Conservation (phyloP, 2,888 invertebrate species). For the Mechanitis mazaeus region DNA sequence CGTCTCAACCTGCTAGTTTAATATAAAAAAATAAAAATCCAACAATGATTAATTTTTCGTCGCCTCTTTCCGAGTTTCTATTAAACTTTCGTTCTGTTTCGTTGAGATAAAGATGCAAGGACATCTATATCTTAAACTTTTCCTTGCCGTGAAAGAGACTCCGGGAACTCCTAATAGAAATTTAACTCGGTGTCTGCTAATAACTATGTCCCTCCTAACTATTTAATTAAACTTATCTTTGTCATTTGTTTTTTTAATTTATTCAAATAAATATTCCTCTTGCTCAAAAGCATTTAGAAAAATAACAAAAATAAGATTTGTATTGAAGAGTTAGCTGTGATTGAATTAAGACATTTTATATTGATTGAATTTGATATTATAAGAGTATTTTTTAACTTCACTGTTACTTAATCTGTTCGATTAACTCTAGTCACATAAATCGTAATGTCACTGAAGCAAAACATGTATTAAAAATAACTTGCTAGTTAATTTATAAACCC, state of each 20-base stretch:
- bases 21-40: conserved; percentile 42
- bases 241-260: conserved; percentile 16
- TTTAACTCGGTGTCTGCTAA: conserved; percentile 60
- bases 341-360: too few relatives aligned
- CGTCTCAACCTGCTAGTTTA: background rate
- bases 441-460: too few relatives aligned
- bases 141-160: conserved; percentile 54
- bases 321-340: too few relatives aligned
- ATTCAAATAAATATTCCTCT: conserved; percentile 10
- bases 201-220: conserved; percentile 50
- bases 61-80: conserved; percentile 52
- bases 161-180: conserved; percentile 59
- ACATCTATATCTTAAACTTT: conserved; percentile 69
- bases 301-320: too few relatives aligned
- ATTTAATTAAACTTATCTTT: conserved; percentile 49
- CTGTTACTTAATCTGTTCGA: too few relatives aligned
- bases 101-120: conserved; percentile 50
- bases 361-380: too few relatives aligned
- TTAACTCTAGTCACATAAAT: too few relatives aligned
- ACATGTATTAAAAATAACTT: too few relatives aligned
- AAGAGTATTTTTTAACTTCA: too few relatives aligned
- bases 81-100: conserved; percentile 34
- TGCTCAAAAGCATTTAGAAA: background rate
- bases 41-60: conserved; percentile 49
- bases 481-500: too few relatives aligned